Evolutionary conservation across 2,888 invertebrate species (phyloP), one percentile per base, ranked within the genome.

Genomic region (Macrosoma leucophasiata): DNA sequence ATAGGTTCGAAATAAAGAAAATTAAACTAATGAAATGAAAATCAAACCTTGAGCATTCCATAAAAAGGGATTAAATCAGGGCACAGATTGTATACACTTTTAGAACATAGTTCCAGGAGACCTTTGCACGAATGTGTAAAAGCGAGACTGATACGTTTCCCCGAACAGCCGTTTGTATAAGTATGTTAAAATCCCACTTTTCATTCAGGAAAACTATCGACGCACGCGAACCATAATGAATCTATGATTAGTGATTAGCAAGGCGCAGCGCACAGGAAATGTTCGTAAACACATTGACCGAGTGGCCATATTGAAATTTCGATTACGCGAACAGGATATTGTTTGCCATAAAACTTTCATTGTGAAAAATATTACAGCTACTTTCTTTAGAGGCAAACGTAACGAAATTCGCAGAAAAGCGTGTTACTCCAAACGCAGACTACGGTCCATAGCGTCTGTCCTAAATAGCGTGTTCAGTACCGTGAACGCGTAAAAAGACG

Each of bases 121-220:
- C n/a, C n/a, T n/a, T n/a, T n/a, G n/a, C n/a, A n/a, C n/a, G n/a
- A n/a, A n/a, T n/a, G n/a, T n/a, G n/a, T n/a, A n/a, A n/a, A 31
- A 36, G 25, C 37, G 24, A 34, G 33, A 58, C 55, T 57, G 47
- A 42, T 17, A 17, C 32, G 39, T 41, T 35, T 31, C 24, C 41
- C 28, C 39, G 32, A 24, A 29, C 20, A 45, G 40, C 31, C 47
- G 49, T 64, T 58, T 60, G 59, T 72, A 70, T 77, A 71, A 69
- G 68, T 74, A 78, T 73, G 72, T 60, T 70, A 67, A 72, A 69
- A 61, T 65, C 60, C 66, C 64, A 68, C 75, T 72, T 72, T 74
- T 61, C 61, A 54, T 55, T 71, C 75, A 77, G 78, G 77, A 77
- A 81, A 67, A 63, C 42, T 54, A 35, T 42, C 33, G 26, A 20